Conservation (phyloP, 2,888 invertebrate genomes). For the Microplitis manilae region DNA sequence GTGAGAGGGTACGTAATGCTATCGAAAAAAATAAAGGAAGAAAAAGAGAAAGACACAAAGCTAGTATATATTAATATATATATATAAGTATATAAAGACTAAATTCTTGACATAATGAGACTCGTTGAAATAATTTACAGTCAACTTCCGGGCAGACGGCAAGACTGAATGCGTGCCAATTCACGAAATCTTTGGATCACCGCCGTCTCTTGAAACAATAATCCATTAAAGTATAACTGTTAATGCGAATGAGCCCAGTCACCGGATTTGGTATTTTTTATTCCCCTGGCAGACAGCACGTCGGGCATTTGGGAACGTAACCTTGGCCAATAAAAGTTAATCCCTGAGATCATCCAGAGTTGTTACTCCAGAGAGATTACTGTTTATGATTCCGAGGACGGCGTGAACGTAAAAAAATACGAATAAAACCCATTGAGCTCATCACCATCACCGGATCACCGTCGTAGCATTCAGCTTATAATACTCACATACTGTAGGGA, state of each 20-base stretch:
- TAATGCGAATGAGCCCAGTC: too few relatives aligned
- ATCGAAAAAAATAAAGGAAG: constrained; percentile 3
- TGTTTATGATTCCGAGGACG: constrained; percentile 53
- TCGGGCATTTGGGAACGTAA: constrained; percentile 57
- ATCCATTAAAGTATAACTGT: too few relatives aligned
- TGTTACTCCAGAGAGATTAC: constrained; percentile 25
- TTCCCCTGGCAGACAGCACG: constrained; percentile 45
- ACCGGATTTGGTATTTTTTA: constrained; percentile 22
- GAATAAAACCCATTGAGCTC: constrained; percentile 41
- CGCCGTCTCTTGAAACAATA: constrained; percentile 58
- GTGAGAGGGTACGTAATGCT: not conserved
- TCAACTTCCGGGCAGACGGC: constrained; percentile 37
- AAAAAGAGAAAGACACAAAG: constrained; percentile 7
- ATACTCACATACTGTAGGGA: too few relatives aligned
- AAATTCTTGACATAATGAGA: constrained; percentile 18
- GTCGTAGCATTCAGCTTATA: too few relatives aligned
- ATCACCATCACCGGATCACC: constrained; percentile 4
- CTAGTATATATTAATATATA: not conserved
- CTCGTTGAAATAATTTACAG: constrained; percentile 32
- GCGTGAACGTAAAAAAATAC: constrained; percentile 35
- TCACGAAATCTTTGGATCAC: constrained; percentile 48
- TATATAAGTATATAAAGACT: not conserved
- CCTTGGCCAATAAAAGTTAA: constrained; percentile 58
- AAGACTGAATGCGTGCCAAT: constrained; percentile 45
- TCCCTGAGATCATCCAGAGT: constrained; percentile 47